Percentiles rank a stretch among this genome's conserved stretches.
Evolutionary conservation across 2,113 vertebrate genomes (phyloP).

Genomic region (Sebastes schlegelii): DNA sequence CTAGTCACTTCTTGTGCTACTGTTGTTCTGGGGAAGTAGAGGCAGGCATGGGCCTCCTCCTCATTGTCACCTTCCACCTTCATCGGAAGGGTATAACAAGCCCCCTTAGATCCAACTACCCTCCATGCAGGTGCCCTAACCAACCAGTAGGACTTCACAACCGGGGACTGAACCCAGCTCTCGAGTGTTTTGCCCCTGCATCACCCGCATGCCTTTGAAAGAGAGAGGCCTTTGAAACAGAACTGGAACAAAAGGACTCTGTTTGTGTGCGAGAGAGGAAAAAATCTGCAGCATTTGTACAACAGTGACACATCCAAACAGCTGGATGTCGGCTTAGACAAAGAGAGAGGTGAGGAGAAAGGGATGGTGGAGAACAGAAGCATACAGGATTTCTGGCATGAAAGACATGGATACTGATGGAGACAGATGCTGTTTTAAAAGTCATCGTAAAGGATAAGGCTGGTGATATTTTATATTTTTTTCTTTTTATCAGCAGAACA

Average conservation of each 20-base stretch:
- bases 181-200: slow-evolving; percentile 33
- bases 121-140: slow-evolving; percentile 17
- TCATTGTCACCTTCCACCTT: slow-evolving; percentile 31
- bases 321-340: slow-evolving; percentile 66
- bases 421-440: background rate
- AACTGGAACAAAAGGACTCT: slow-evolving; percentile 68
- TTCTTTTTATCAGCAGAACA: too few relatives aligned
- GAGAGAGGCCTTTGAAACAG: slow-evolving; percentile 66
- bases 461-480: too few relatives aligned
- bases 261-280: slow-evolving; percentile 49
- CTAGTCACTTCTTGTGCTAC: slow-evolving; percentile 25
- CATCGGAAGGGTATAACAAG: slow-evolving; percentile 37
- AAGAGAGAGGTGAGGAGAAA: slow-evolving; percentile 51
- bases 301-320: slow-evolving; percentile 70
- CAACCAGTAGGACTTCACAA: slow-evolving; percentile 30
- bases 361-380: slow-evolving; percentile 23
- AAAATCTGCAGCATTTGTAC: slow-evolving; percentile 58
- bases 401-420: slow-evolving; percentile 7
- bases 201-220: slow-evolving; percentile 47
- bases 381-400: slow-evolving; percentile 3
- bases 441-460: too few relatives aligned
- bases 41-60: background rate
- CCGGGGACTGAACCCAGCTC: slow-evolving; percentile 19
- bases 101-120: slow-evolving; percentile 16
- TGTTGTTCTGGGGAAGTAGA: slow-evolving; percentile 18